phyloP scores from a whole-genome alignment of 2,113 vertebrate genomes.

The Gallinago undulata region DNA sequence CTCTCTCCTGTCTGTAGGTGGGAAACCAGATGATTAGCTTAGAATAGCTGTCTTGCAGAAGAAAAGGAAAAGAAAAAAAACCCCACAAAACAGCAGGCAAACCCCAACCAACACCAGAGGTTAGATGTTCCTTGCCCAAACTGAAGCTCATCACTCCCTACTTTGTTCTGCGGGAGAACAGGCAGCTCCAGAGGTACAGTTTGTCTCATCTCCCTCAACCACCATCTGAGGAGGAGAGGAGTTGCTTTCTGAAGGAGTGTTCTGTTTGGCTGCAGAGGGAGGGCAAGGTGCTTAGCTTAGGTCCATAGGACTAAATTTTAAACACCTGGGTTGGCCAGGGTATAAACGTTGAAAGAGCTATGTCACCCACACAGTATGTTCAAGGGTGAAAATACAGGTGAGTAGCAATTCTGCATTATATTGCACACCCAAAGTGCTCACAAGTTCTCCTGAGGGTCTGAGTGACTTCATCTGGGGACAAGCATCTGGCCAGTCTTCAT shows the following conservation, averaged over 20 bases:
- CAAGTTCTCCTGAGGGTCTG: not conserved
- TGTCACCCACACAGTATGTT: not conserved
- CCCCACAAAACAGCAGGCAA: not conserved
- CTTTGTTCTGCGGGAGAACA: not conserved
- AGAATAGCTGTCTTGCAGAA: not conserved
- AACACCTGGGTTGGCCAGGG: not conserved
- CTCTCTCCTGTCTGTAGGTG: conserved; percentile 40
- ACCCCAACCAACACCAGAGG: not conserved
- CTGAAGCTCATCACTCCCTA: not conserved
- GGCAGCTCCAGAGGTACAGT: not conserved
- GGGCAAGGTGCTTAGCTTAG: not conserved
- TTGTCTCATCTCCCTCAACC: not conserved
- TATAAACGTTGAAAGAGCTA: not conserved
- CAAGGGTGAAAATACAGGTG: not conserved
- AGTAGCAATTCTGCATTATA: not conserved
- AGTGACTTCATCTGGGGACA: not conserved
- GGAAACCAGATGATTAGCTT: conserved; percentile 21
- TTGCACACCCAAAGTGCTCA: not conserved
- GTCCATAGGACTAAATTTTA: not conserved
- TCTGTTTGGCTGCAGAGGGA: not conserved
- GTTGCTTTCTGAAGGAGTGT: not conserved
- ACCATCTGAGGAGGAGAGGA: not conserved
- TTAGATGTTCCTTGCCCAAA: not conserved
- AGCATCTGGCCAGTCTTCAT: not conserved
- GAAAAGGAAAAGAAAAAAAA: not conserved